Conservation (phyloP, 2,888 invertebrate species). For the Bellardia pandia region DNA sequence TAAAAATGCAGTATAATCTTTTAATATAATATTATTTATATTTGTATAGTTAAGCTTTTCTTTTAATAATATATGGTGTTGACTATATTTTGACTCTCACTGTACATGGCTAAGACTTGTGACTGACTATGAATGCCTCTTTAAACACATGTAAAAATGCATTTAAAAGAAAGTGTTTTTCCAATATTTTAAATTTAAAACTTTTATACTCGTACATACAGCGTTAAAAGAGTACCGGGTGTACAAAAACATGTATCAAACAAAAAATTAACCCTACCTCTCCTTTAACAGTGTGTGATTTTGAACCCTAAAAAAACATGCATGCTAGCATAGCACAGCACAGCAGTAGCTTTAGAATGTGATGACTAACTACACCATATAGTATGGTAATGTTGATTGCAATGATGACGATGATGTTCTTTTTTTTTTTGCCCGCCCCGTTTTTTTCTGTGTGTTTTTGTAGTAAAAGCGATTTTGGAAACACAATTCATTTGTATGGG, state of each 20-base stretch:
- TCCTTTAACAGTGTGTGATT: neutral
- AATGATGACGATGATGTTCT: conserved; percentile 55
- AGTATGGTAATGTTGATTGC: conserved; percentile 49
- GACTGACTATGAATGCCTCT: too few species aligned
- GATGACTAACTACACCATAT: conserved; percentile 45
- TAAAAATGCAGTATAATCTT: too few species aligned
- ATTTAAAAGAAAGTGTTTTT: too few species aligned
- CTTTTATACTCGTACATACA: neutral
- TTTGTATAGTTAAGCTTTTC: too few species aligned
- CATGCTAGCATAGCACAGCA: neutral
- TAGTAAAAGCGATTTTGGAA: conserved; percentile 42
- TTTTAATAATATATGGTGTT: too few species aligned
- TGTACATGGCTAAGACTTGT: too few species aligned
- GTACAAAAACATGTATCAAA: neutral
- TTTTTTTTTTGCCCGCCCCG: conserved; percentile 12
- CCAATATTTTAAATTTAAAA: neutral
- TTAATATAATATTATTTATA: too few species aligned
- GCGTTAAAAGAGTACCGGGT: neutral
- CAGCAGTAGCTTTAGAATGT: conserved; percentile 46
- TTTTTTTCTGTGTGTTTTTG: conserved; percentile 15
- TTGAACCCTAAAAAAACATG: conserved; percentile 46
- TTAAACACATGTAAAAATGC: too few species aligned
- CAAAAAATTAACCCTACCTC: neutral
- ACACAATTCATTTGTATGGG: conserved; percentile 54
- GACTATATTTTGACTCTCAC: too few species aligned